phyloP scores from a whole-genome alignment of 2,888 invertebrate species.

The Coleophora flavipennella region DNA sequence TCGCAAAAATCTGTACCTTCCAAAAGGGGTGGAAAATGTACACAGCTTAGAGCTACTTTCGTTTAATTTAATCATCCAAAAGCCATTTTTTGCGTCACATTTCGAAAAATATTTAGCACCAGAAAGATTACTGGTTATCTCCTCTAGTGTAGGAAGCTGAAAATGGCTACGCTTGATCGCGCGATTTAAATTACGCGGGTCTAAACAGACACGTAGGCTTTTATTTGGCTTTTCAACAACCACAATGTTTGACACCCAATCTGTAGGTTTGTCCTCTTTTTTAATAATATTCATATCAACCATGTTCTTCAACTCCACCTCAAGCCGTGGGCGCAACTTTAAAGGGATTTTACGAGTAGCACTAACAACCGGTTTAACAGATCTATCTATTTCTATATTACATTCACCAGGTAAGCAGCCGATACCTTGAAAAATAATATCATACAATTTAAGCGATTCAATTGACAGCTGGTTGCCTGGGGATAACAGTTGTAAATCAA shows the following conservation, averaged over 20 bases:
- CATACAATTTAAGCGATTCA: neutral
- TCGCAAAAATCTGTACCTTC: conserved; percentile 8
- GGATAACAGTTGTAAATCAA: neutral
- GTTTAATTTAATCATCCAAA: conserved; percentile 8
- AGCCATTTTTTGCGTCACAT: too few relatives aligned
- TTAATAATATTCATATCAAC: conserved; percentile 4
- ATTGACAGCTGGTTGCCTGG: neutral
- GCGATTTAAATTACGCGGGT: conserved; percentile 8
- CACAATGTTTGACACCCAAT: too few relatives aligned
- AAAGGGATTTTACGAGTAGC: conserved; percentile 8
- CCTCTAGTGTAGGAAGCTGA: conserved; percentile 10
- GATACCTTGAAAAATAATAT: conserved; percentile 1
- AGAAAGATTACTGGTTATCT: conserved; percentile 9
- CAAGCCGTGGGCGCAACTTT: conserved; percentile 1
- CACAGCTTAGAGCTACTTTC: conserved; percentile 8
- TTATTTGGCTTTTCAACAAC: too few relatives aligned
- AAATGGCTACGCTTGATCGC: conserved; percentile 9
- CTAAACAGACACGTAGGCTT: conserved; percentile 8
- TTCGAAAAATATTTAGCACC: too few relatives aligned
- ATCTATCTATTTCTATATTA: conserved; percentile 1
- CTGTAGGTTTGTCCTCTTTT: conserved; percentile 4
- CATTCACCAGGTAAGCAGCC: conserved; percentile 4
- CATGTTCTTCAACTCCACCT: conserved; percentile 3
- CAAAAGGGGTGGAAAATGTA: conserved; percentile 10
- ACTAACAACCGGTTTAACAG: conserved; percentile 5